Conservation (phyloP, 2,113 vertebrate species). For the Ammodytes dubius region DNA sequence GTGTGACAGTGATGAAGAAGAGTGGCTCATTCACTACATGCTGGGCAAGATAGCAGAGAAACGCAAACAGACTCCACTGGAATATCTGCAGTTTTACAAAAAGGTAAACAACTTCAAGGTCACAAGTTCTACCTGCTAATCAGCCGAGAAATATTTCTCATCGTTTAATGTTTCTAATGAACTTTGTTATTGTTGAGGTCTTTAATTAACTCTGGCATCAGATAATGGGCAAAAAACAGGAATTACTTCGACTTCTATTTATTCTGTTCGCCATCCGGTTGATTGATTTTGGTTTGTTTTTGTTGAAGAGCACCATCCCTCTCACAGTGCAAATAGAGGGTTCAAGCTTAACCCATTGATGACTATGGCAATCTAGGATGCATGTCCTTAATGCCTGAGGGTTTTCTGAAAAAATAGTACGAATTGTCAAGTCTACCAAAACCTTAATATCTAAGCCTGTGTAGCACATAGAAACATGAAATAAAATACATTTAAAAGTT, state of each 20-base stretch:
- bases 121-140: neutral
- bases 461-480: too few relatives aligned
- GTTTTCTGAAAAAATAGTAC: too few relatives aligned
- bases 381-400: too few relatives aligned
- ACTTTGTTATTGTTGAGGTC: neutral
- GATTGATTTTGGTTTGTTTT: neutral
- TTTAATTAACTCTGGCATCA: neutral
- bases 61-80: conserved; percentile 87
- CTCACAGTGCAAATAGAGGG: neutral
- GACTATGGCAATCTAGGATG: too few relatives aligned
- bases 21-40: conserved; percentile 99
- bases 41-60: conserved; percentile 98
- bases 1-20: conserved; percentile 95
- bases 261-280: neutral
- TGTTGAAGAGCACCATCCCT: neutral
- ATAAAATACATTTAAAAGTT: too few relatives aligned
- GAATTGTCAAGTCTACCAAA: too few relatives aligned
- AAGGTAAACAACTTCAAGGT: conserved; percentile 78
- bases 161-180: neutral
- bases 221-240: neutral
- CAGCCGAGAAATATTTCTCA: neutral
- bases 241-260: neutral
- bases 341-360: neutral
- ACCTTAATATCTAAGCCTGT: too few relatives aligned
- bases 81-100: conserved; percentile 93